Base-by-base conservation (phyloP, 2,888 invertebrate genomes). In the Nemurella pictetii region DNA sequence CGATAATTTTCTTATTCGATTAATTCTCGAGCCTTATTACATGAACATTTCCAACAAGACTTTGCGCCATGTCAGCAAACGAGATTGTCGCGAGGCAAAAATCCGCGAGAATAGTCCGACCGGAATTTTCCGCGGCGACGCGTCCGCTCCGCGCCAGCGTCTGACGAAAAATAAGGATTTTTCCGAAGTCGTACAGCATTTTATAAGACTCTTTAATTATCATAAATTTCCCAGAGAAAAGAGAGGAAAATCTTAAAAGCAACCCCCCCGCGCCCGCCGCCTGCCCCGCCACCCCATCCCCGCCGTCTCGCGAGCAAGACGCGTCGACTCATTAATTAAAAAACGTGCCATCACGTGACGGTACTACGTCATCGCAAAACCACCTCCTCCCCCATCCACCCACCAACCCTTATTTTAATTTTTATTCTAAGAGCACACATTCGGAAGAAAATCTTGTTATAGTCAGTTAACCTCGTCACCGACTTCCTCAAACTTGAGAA, bases 261-360 rank as follows among this genome's bases (percentile, higher is more conserved):
- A 55, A 55, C 9, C 82, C 72, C 28, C 82, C 78, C n/a, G n/a
- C n/a, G n/a, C 29, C 80, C 4, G 77, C 28, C 32, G 29, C n/a
- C 25, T n/a, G 9, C 25, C 25, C 74, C 25, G 5, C 25, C 74
- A 5, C 74, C 20, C 32, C n/a, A n/a, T 80, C 78, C 29, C 80
- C 4, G 77, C 28, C 32, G 29, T 32, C 25, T n/a, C 73, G 20
- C 29, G 20, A 26, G 29, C 83, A n/a, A 55, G 28, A 20, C 72
- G 72, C 82, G 82, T 28, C 82, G 82, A 85, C 85, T 86, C 85
- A 86, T 86, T 86, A 86, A 86, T 86, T 86, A 86, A 86, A 86
- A 85, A 86, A 85, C 86, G 27, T 84, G 77, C 73, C 75, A 86
- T 86, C 86, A 86, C 86, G 86, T 86, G 86, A 86, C 80, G 77